Conservation (phyloP, 2,888 invertebrate genomes). For the Cancer borealis region DNA sequence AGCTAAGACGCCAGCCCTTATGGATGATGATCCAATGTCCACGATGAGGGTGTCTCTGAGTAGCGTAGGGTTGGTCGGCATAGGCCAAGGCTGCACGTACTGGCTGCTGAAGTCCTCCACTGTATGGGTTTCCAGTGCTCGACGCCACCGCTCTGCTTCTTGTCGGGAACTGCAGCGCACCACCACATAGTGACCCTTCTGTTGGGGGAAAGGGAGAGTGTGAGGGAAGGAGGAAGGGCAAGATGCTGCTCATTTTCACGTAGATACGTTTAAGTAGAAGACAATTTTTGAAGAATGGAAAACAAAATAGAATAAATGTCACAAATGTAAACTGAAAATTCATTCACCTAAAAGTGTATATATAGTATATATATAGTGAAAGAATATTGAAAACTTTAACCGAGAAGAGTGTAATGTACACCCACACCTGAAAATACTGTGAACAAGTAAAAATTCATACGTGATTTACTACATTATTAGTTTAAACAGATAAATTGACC, state of each 20-base stretch:
- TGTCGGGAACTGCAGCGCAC: constrained; percentile 81
- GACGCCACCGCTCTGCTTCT: constrained; percentile 82
- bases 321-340: no score
- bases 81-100: constrained; percentile 81
- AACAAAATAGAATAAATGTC: no score
- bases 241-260: not conserved
- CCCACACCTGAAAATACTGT: not conserved
- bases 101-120: constrained; percentile 80
- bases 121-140: constrained; percentile 82
- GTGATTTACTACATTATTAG: no score
- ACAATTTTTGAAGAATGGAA: no score
- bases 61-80: constrained; percentile 79
- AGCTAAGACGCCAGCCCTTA: constrained; percentile 83
- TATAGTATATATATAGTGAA: no score
- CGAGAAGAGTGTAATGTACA: not conserved
- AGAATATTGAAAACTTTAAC: no score
- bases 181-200: constrained; percentile 82
- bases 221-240: not conserved
- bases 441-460: not conserved
- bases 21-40: constrained; percentile 83
- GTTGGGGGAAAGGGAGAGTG: constrained; percentile 64
- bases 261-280: no score
- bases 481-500: no score
- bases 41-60: constrained; percentile 82
- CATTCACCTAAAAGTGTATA: no score